Conservation (phyloP, 2,113 vertebrate species). For the Phyllostomus hastatus region DNA sequence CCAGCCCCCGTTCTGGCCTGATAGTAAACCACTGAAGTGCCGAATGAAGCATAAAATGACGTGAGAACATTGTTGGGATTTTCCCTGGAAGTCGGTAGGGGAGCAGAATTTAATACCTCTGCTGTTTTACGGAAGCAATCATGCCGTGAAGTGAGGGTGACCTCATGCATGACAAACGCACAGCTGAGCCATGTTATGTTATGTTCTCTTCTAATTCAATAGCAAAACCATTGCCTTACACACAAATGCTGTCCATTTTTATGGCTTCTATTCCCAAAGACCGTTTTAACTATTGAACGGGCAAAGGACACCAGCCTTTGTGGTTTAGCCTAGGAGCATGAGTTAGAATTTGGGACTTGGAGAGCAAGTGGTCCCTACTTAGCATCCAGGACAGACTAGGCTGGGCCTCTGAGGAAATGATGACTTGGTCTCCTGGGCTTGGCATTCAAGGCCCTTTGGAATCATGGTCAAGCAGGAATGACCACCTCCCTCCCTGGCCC, state of each 20-base stretch:
- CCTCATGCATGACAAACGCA: background rate
- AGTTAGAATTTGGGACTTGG: background rate
- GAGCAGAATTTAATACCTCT: background rate
- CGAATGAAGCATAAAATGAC: background rate
- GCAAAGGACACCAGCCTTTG: background rate
- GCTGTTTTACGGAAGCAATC: background rate
- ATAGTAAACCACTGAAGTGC: background rate
- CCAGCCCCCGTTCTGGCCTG: background rate
- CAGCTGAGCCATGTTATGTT: background rate
- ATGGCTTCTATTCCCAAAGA: background rate
- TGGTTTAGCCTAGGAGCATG: background rate
- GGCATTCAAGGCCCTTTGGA: background rate
- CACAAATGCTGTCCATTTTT: background rate
- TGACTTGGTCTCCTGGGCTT: background rate
- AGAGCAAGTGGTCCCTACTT: background rate
- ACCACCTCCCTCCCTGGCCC: background rate
- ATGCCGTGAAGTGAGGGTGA: background rate
- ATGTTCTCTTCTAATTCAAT: background rate
- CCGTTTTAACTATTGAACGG: background rate
- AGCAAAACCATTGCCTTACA: background rate
- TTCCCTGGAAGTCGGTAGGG: background rate
- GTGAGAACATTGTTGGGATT: background rate
- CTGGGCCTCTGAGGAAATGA: background rate
- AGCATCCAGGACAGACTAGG: background rate
- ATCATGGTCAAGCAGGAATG: background rate